Base-by-base conservation (phyloP, 1,140 invertebrate genomes). In the Dolichoris vasculosae region DNA sequence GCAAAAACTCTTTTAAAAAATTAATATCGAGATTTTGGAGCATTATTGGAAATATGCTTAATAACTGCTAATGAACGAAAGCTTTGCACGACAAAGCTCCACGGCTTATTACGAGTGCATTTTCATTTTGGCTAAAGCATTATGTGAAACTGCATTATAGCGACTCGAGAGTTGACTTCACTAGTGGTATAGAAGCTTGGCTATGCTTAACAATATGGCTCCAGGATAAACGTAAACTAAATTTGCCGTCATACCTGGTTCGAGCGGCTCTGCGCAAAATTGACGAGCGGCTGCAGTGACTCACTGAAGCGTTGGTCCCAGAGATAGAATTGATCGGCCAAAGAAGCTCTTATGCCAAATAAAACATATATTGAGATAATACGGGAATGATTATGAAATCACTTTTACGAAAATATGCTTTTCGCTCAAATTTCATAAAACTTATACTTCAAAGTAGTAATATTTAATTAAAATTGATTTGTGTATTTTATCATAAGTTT, bases 101-200 rank as follows among this genome's bases (percentile, higher is more conserved):
- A 63, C 59, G 32, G 30, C n/a, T 51, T 82, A 82, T 69, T 71
- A 59, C 30, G 79, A 82, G n/a, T 71, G 43, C 79, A 82, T 82
- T 82, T 82, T 82, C 79, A 82, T 71, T 82, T 82, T 82, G 15
- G 64, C 43, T 80, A 80, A 64, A 63, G 30, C 26, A 48, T 63
- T 7, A 35, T n/a, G n/a, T 38, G 59, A 23, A 67, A 80, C 17
- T 67, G 78, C 55, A 67, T 43, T 46, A 78, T 43, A 17, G 48
- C 35, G 35, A 63, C 3, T 30, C 32, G 11, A 69, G n/a, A n/a
- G n/a, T n/a, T n/a, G n/a, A n/a, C n/a, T n/a, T n/a, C 8, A 8
- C 8, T 4, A 35, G 20, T 35, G 7, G 67, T 9, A 30, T 15
- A 69, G 32, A 69, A 38, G 67, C 17, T 20, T 26, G 26, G n/a